Percentiles rank a stretch among this genome's conserved stretches.
Conservation (phyloP, 2,113 vertebrate species). For the Carassius carassius region DNA sequence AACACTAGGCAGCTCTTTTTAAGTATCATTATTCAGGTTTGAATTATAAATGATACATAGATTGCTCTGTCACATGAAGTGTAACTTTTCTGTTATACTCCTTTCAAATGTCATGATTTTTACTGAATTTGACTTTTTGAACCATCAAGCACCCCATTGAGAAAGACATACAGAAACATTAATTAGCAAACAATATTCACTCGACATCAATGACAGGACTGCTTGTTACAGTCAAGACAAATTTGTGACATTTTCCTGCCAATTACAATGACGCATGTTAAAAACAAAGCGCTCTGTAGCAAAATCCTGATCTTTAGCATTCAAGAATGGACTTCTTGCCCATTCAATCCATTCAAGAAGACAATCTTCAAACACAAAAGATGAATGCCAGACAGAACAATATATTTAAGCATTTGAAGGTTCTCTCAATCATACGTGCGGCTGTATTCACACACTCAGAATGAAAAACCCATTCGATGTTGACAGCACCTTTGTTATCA, state of each 20-base stretch:
- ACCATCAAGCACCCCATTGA: background rate
- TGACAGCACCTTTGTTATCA: background rate
- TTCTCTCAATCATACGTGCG: background rate
- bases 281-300: background rate
- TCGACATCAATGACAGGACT: background rate
- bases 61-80: background rate
- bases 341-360: background rate
- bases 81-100: background rate
- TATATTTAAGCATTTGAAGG: background rate
- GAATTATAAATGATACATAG: background rate
- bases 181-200: background rate
- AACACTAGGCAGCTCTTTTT: background rate
- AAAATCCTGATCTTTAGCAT: background rate
- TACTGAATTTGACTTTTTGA: background rate
- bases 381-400: background rate
- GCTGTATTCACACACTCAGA: background rate
- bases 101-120: background rate
- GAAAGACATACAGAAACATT: background rate
- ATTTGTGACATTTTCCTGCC: background rate
- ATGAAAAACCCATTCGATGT: background rate
- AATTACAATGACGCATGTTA: background rate
- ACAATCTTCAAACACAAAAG: background rate
- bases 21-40: background rate
- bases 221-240: background rate
- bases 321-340: background rate